phyloP scores from a whole-genome alignment of 2,113 vertebrate species.

The Grammomys surdaster region DNA sequence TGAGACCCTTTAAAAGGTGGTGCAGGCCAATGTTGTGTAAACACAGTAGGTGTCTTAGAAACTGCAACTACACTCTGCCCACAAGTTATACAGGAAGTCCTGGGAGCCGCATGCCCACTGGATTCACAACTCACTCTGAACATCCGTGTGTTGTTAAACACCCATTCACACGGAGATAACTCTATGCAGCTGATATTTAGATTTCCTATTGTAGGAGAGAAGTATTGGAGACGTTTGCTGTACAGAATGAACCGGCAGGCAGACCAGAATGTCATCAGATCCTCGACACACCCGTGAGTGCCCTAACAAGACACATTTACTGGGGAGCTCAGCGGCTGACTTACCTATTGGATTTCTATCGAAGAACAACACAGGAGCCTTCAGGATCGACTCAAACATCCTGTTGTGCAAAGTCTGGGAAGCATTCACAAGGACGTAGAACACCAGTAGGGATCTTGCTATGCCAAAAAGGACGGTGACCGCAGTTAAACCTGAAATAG shows the following conservation, averaged over 20 bases:
- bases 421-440: slow-evolving; percentile 91
- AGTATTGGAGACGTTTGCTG: background rate
- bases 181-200: background rate
- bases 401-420: slow-evolving; percentile 92
- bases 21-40: background rate
- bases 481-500: slow-evolving; percentile 90
- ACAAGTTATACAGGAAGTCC: background rate
- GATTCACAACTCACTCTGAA: background rate
- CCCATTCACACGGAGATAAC: background rate
- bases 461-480: slow-evolving; percentile 91
- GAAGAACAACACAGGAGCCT: slow-evolving; percentile 93
- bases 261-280: background rate
- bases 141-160: background rate
- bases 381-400: slow-evolving; percentile 94
- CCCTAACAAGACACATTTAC: background rate
- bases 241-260: background rate
- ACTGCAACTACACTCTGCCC: background rate
- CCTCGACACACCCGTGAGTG: too few relatives aligned
- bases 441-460: slow-evolving; percentile 89
- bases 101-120: rapidly evolving
- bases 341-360: slow-evolving; percentile 97
- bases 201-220: background rate
- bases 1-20: background rate
- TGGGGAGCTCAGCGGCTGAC: slow-evolving; percentile 58
- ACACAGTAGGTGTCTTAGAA: background rate